Evolutionary conservation across 2,113 vertebrate species (phyloP), one percentile per base, ranked within the genome.

Genomic region (Nymphicus hollandicus): DNA sequence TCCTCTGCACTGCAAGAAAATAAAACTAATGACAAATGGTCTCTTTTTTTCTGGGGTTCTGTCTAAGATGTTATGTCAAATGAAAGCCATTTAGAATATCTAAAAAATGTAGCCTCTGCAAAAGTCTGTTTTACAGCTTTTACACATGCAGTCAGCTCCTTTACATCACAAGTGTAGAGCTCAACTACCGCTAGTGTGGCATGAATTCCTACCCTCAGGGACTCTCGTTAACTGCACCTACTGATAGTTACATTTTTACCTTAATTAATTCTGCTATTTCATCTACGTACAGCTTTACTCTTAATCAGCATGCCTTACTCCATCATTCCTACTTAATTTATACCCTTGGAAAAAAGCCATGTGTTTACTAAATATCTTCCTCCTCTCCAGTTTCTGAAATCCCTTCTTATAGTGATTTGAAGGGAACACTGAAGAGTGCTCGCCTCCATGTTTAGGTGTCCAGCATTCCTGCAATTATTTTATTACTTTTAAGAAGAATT

Each of bases 151-250:
- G 74, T 39, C 74, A 60, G 5, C 61, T 74, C 55, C 55, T 46
- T 55, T 8, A 11, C 50, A 20, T 16, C 55, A 12, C 0, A 19
- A 52, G 43, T 37, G 43, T 44, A 46, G 43, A 55, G 41, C 65
- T 37, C 43, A 24, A 1, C 28, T 18, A 5, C 24, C 0, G 0
- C 76, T 5, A 6, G 8, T n/a, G 4, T 31, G 39, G 44, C 63
- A 53, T 6, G 18, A n/a, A 41, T 3, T 24, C 24, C 25, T 15
- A 24, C 76, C 64, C 1, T 2, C 35, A 24, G 55, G 24, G 37
- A 46, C 53, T 33, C 33, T 18, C 3, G 0, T 28, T 37, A 63
- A 39, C 58, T 19, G 35, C 24, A 11, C 74, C 60, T 44, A 68
- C 46, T 17, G 37, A 47, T 7, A 66, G 77, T 9, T 33, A 33